Base-by-base conservation (phyloP, 1,140 invertebrate species). In the Drosophila kurseongensis region DNA sequence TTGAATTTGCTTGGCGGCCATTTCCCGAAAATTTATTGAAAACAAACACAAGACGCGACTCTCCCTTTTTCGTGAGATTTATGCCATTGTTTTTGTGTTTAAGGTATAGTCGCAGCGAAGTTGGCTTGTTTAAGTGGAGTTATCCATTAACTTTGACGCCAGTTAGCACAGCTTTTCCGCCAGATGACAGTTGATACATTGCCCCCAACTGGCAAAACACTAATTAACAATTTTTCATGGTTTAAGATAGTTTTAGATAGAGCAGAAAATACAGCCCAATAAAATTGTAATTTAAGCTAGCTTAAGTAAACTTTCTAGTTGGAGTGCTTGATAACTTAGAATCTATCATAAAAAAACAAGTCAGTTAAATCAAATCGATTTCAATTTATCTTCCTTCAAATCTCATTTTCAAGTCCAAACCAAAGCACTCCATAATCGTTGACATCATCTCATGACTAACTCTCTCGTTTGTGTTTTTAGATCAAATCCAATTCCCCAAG, bases 21-120 rank as follows among this genome's bases (percentile, higher is more conserved):
- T 83, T 61, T 68, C 55, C 51, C 58, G 18, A 55, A 75, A 72
- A 88, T 82, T 82, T 88, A 86, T 88, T 75, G 83, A 88, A 82
- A 85, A 88, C 75, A 88, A 86, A 71, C 79, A 58, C 58, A 65
- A 78, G 75, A 58, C 65, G 76, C 13, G 23, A 29, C 35, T 47
- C 29, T 56, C 63, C 62, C 63, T 48, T 18, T 71, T 40, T 58
- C 48, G 13, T 29, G 50, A 82, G 79, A 81, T 83, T 83, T 80
- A 84, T 84, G 73, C 73, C 75, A 75, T 75, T 84, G 63, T 75
- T 79, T 75, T 71, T 77, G 60, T 52, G 68, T 61, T 38, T 35
- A 50, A 41, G 48, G 40, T 38, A 58, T 36, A 58, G 60, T 54
- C 61, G 42, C 18, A 13, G 41, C 16, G 6, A 18, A 63, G 47